A percentile compares a stretch with the other conserved stretches of the same genome.
Conservation (phyloP, 2,888 invertebrate species). For the Gymnosoma rotundatum region DNA sequence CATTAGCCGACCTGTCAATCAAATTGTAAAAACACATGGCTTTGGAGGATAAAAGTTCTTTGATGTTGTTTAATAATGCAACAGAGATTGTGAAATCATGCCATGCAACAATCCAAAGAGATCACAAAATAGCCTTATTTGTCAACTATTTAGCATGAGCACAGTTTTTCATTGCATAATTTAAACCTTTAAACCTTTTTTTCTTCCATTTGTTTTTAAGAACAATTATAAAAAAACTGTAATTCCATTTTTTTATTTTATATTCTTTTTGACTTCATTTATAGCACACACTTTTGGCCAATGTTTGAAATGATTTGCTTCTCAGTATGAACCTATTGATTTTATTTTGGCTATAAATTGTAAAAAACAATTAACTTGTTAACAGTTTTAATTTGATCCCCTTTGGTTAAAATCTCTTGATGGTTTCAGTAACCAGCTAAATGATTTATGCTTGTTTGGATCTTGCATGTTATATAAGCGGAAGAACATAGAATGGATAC, state of each 20-base stretch:
- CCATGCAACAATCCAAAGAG: constrained; percentile 44
- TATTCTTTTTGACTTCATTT: too few species aligned
- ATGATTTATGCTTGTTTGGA: constrained; percentile 44
- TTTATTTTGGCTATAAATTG: constrained; percentile 7
- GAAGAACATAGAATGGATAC: background rate
- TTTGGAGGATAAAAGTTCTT: constrained; percentile 48
- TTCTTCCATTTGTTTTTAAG: background rate
- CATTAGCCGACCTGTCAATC: constrained; percentile 66
- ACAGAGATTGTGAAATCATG: constrained; percentile 46
- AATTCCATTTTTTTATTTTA: too few species aligned
- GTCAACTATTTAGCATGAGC: constrained; percentile 69
- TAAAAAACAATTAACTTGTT: constrained; percentile 57
- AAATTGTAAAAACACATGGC: constrained; percentile 50
- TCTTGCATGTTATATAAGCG: constrained; percentile 26
- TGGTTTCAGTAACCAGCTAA: constrained; percentile 40
- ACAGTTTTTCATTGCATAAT: background rate
- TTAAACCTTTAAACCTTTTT: background rate
- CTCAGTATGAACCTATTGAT: background rate
- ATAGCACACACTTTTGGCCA: background rate
- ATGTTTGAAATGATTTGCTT: background rate
- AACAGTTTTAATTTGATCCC: constrained; percentile 30
- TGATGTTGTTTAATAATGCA: constrained; percentile 62
- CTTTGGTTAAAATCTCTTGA: constrained; percentile 18
- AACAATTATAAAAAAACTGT: background rate
- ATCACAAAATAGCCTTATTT: constrained; percentile 59